Evolutionary conservation across 2,888 invertebrate genomes (phyloP), one percentile per base, ranked within the genome.

Genomic region (Chrysolina americana): DNA sequence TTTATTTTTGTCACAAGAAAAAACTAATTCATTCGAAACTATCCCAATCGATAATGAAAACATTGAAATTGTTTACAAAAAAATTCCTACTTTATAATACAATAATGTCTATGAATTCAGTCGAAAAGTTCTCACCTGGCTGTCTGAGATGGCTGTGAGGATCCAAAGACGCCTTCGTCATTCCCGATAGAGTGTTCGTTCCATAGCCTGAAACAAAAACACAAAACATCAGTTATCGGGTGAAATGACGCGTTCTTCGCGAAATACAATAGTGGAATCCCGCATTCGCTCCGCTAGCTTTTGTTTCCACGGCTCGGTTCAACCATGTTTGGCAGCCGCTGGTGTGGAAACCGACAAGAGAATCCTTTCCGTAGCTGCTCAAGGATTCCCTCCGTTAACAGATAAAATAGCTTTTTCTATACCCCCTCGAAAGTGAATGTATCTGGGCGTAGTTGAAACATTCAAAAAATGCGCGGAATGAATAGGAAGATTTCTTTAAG

Each of bases 101-200:
- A 36, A 36, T 36, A 36, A 6, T 36, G 36, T 36, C 36, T 36
- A 36, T 36, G 36, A 36, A 6, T 28, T 28, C 44, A 44, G 13
- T 9, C 44, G 8, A 50, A 50, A 17, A 17, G 3, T 65, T 70
- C 79, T 90, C 88, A 96, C 96, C 96, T 90, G 96, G 96, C 90
- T 96, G 96, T 86, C 96, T 92, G 83, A 96, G 92, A 90, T 96
- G 96, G 85, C 95, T 92, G 89, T 96, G 96, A 69, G 96, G 94
- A 89, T 96, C 96, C 88, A 96, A 90, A 81, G 94, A 93, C 83
- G 95, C 91, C 88, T 96, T 96, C 78, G 94, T 94, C 93, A 94
- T 94, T 79, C 92, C 93, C 81, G 92, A 91, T 86, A 95, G 88
- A 68, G 94, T 91, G 89, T 96, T 95, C 87, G 94, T 92, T 88